Evolutionary conservation across 2,888 invertebrate genomes (phyloP), one percentile per base, ranked within the genome.

Genomic region (Trissolcus brochymenae): DNA sequence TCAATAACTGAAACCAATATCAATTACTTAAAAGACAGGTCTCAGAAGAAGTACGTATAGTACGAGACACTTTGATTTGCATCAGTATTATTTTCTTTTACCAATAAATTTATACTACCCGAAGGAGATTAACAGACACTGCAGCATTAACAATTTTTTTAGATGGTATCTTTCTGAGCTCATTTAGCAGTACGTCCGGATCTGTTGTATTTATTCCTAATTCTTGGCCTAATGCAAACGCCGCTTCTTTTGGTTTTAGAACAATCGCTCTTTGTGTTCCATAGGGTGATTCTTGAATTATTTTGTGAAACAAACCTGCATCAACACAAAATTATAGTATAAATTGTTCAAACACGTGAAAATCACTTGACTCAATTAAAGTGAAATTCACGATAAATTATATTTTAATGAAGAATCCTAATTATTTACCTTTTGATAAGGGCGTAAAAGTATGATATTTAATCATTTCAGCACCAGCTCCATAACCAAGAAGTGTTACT

Each of bases 171-270:
- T 55, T 16, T 21, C 51, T 73, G 0, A 66, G 43, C 19, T 82
- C 83, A 6, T 81, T 61, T 11, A 88, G 82, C n/a, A 78, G 43
- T 64, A 85, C 84, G 4, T 73, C 80, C 3, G 84, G 79, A 64
- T 86, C 84, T 13, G 78, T 79, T 0, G 87, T 85, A 4, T 82
- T 74, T 19, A 88, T 83, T 13, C 85, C 88, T 54, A 88, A 80
- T 16, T 66, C 60, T 35, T 84, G 82, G 1, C 86, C 88, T 14
- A 88, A 80, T 65, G 76, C 82, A 64, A 88, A 87, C 4, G 87
- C 85, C 0, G 59, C 21, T 25, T 86, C 85, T 51, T 62, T 82
- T 0, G 85, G 79, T n/a, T 55, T 56, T n/a, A 50, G 13, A 19
- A 55, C 19, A 9, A 65, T 16, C 17, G 9, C 65, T 46, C n/a